Base-by-base conservation (phyloP, 2,113 vertebrate species). In the Stegastes partitus region DNA sequence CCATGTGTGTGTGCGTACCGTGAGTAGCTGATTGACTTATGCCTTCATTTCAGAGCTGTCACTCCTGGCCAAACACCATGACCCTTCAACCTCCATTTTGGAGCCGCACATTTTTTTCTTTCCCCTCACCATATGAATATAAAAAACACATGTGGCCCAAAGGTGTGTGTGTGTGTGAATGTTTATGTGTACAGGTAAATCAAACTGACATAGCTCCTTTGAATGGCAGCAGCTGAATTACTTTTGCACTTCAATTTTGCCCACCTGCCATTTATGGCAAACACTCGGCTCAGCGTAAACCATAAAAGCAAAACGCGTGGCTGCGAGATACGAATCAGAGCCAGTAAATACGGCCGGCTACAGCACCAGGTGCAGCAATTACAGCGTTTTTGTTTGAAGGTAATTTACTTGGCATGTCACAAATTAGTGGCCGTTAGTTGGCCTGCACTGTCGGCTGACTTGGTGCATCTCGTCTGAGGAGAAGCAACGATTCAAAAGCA, bases 31-130 rank as follows among this genome's bases (percentile, higher is more conserved):
- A 91, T 91, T 94, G 89, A 93, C 92, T 94, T 94, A 93, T 91
- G 87, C 92, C 90, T 93, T 94, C 89, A 94, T 94, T 95, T 94
- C 90, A 89, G 82, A 92, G 88, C 91, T 93, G 93, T 93, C 93
- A 93, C 90, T 94, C 91, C 82, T 89, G 92, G 86, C 90, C 91
- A 89, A 92, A 90, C 92, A 92, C 87, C 76, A 82, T 94, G 93
- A 94, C 93, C 94, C 85, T 84, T 78, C 84, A 89, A 90, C 87
- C 90, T 82, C 88, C 74, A 89, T 85, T 88, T 83, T 87, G 88
- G 82, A 89, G 82, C 68, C 23, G 37, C 77, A 58, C 79, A 71
- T 82, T 86, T 89, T 67, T 79, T 77, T 56, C 26, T 50, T 26
- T 31, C 25, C 72, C 78, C 69, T 64, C 77, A 25, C 58, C 79